phyloP scores from a whole-genome alignment of 2,797 vertebrate genomes.

The Channallabes apus region DNA sequence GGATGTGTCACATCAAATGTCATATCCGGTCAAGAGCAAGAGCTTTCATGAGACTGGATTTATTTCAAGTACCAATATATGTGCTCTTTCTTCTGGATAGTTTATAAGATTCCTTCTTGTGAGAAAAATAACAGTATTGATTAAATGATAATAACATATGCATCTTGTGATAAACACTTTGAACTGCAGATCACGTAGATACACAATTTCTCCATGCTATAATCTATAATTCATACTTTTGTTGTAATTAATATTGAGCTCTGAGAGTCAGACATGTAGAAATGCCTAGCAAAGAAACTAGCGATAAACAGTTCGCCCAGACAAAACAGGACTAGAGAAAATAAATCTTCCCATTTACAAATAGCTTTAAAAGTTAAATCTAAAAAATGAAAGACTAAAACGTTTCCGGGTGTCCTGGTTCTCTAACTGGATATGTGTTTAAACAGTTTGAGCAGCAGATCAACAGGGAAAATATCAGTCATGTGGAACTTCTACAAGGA shows the following conservation, averaged over 20 bases:
- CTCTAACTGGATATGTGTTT: neutral
- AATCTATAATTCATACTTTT: neutral
- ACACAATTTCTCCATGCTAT: neutral
- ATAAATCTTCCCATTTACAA: neutral
- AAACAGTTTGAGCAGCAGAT: constrained; percentile 13
- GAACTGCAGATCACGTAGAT: neutral
- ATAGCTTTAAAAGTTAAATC: neutral
- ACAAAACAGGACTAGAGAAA: neutral
- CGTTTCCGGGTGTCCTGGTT: neutral
- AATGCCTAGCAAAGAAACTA: neutral
- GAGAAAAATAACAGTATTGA: constrained; percentile 5
- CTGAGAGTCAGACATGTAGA: neutral
- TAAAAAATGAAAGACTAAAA: neutral
- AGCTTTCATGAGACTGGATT: constrained; percentile 9
- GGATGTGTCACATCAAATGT: constrained; percentile 28
- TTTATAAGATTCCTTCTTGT: neutral
- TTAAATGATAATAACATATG: neutral
- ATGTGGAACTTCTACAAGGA: constrained; percentile 26
- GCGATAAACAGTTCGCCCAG: neutral
- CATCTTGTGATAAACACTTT: constrained; percentile 3
- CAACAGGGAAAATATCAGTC: constrained; percentile 19
- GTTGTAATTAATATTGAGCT: neutral
- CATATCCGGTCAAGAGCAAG: constrained; percentile 17
- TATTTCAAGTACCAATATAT: neutral
- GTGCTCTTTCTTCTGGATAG: neutral